phyloP scores from a whole-genome alignment of 2,113 vertebrate genomes.

The Odocoileus virginianus region DNA sequence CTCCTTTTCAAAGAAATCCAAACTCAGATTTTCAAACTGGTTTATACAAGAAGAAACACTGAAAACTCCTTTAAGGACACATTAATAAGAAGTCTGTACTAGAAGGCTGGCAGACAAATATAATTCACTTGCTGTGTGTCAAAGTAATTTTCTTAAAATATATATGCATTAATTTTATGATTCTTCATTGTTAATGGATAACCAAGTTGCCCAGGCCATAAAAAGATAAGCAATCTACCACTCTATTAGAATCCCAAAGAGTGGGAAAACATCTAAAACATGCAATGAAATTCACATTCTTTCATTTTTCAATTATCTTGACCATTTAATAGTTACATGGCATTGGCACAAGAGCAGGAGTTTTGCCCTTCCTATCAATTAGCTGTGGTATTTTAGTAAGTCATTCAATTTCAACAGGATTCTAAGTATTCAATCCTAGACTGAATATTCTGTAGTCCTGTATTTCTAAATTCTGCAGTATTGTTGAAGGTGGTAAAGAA shows the following conservation, averaged over 20 bases:
- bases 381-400: background rate
- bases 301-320: background rate
- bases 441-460: background rate
- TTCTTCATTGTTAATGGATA: background rate
- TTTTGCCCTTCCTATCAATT: background rate
- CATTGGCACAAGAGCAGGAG: background rate
- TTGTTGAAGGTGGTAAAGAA: background rate
- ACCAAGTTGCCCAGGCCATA: background rate
- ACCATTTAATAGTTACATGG: background rate
- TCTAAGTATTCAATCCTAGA: background rate
- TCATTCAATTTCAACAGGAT: background rate
- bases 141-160: background rate
- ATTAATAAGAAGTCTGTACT: background rate
- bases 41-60: background rate
- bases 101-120: background rate
- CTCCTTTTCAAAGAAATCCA: background rate
- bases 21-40: background rate
- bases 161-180: background rate
- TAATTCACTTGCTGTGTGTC: background rate
- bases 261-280: background rate
- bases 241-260: background rate
- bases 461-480: background rate
- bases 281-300: background rate
- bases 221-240: background rate
- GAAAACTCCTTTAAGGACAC: background rate